These are phyloP conservation scores for Hippopotamus amphibius DNA, from an alignment of 2,113 vertebrate genomes.

Conservation along the genomic window DNA sequence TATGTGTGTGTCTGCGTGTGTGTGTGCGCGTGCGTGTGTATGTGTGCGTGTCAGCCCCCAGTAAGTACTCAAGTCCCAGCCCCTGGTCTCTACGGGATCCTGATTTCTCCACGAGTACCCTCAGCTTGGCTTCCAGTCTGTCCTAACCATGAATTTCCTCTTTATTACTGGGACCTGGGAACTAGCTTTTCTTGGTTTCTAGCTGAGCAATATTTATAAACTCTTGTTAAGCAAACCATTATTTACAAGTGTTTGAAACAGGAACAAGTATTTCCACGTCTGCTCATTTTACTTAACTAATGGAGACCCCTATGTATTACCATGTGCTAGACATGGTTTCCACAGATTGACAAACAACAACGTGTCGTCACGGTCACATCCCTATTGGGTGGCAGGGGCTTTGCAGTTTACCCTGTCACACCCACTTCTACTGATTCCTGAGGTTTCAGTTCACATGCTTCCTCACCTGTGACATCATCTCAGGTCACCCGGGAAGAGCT, in stretches of 20 bases:
- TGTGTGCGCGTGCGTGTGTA: no score
- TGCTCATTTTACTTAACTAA: not conserved
- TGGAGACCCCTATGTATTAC: not conserved
- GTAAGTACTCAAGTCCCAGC: not conserved
- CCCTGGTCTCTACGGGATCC: not conserved
- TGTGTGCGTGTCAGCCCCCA: rapidly evolving
- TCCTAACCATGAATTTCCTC: not conserved
- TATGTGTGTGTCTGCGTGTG: not conserved
- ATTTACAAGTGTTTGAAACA: not conserved
- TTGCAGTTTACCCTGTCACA: not conserved
- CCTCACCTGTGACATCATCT: not conserved
- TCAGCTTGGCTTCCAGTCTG: not conserved
- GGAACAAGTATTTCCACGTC: not conserved
- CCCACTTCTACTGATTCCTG: not conserved
- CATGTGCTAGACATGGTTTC: not conserved
- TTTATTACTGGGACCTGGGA: not conserved
- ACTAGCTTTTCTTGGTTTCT: not conserved
- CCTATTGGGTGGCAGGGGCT: not conserved
- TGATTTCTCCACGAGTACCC: not conserved
- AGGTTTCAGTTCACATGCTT: not conserved
- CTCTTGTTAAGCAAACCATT: not conserved
- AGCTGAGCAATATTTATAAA: not conserved
- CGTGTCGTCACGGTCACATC: not conserved
- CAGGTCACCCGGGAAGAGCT: not conserved
- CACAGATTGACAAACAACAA: not conserved